Base-by-base conservation (phyloP, 2,113 vertebrate species). In the Ptyas mucosa region DNA sequence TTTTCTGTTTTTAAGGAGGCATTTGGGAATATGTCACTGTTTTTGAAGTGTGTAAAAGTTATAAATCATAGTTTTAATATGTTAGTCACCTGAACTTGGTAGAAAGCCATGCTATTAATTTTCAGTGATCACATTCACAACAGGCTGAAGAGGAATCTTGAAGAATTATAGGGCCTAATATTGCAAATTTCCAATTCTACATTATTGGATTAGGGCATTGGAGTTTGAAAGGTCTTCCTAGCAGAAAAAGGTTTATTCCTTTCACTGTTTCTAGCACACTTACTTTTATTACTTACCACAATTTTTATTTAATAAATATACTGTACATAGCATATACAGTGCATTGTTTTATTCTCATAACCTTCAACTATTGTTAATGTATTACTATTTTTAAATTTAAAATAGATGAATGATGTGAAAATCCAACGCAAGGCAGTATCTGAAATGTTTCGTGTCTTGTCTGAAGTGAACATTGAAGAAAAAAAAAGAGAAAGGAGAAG, bases 371-470 rank as follows among this genome's bases (percentile, higher is more conserved):
- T 88, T 49, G 89, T 88, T 1, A 0, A 92, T 91, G 90, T 61
- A 69, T 34, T 0, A 20, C 29, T 94, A 10, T 94, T 96, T 95
- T 46, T 46, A 93, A 43, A 26, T 93, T 94, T 88, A 11, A 46
- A 93, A 95, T 43, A 98, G 98, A 95, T 97, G 57, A 91, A 1
- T 58, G 96, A 98, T 87, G 34, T 58, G n/a, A 94, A 93, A 91
- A 87, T 96, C 86, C 98, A 98, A 61, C 97, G 96, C 87, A 97
- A 97, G 93, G 98, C 98, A 2, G 92, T 97, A 29, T 94, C 85
- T 23, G 98, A 98, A 93, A 93, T 98, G 51, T 55, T 57, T 49
- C 86, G 0, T 0, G 95, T 98, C 91, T 91, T 98, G 2, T 15
- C 24, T 10, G 94, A 96, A 0, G 94, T 97, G 58, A 52, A 92